Percentiles rank a stretch among this genome's conserved stretches.
Evolutionary conservation across 2,797 vertebrate genomes (phyloP).

Genomic region (Amblyopsis hoosieri): DNA sequence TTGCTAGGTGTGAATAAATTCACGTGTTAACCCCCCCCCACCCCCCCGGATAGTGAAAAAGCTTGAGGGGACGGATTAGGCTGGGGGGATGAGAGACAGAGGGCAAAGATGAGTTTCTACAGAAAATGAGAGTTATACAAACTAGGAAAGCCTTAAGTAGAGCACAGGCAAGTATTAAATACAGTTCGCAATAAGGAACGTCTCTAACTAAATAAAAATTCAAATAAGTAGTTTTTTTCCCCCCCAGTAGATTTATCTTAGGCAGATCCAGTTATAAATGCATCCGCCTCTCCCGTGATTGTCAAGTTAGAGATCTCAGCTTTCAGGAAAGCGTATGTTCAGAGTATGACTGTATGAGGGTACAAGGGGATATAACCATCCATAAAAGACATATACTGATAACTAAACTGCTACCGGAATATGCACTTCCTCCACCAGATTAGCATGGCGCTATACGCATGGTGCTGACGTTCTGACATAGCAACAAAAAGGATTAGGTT

Average conservation of each 20-base stretch:
- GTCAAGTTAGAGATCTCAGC: neutral
- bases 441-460: too few species aligned
- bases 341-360: neutral
- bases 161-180: constrained; percentile 12
- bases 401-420: too few species aligned
- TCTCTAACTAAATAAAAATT: too few species aligned
- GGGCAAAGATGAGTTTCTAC: constrained; percentile 29
- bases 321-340: neutral
- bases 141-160: constrained; percentile 13
- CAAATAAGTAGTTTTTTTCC: too few species aligned
- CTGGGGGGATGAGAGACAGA: constrained; percentile 20
- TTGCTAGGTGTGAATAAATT: neutral
- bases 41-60: constrained; percentile 20
- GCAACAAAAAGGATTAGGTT: too few species aligned
- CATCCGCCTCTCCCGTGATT: too few species aligned
- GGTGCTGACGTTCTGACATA: too few species aligned
- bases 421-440: too few species aligned
- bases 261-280: neutral
- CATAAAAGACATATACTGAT: too few species aligned
- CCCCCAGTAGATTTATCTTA: neutral
- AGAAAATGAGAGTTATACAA: constrained; percentile 38
- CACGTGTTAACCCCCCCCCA: too few species aligned
- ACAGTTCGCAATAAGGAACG: constrained; percentile 14
- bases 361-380: too few species aligned
- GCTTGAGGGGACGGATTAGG: constrained; percentile 12